Evolutionary conservation across 2,797 vertebrate genomes (phyloP).

Genomic region (Pempheris klunzingeri): DNA sequence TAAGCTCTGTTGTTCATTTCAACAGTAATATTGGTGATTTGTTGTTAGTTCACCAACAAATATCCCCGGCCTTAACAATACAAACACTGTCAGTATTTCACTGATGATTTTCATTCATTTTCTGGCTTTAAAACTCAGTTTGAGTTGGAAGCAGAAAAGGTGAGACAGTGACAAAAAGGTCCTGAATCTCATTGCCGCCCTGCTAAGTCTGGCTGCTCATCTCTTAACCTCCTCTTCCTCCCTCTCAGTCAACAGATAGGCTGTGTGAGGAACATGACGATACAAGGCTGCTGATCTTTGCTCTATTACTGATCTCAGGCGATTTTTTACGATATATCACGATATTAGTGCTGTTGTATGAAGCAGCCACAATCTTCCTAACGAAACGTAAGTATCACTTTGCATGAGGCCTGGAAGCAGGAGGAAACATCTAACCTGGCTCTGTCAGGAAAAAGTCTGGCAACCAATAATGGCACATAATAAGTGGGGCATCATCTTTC

Average conservation of each 20-base stretch:
- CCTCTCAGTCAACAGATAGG: conserved; percentile 3
- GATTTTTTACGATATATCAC: too few species aligned
- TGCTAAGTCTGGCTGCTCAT: not conserved
- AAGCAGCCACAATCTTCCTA: not conserved
- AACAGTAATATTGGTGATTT: not conserved
- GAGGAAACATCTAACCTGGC: too few species aligned
- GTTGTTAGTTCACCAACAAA: not conserved
- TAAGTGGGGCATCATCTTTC: not conserved
- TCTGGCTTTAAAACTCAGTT: not conserved
- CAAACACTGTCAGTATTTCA: not conserved
- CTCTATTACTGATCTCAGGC: conserved; percentile 14
- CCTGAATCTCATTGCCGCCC: not conserved
- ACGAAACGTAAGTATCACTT: not conserved
- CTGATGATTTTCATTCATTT: not conserved
- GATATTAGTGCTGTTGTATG: conserved; percentile 6
- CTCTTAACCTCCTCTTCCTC: conserved; percentile 15
- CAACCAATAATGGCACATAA: too few species aligned
- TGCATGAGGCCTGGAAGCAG: not conserved
- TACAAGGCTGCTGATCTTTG: conserved; percentile 34
- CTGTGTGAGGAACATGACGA: conserved; percentile 13
- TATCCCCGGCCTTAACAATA: not conserved
- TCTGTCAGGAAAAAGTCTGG: too few species aligned
- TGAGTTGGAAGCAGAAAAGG: not conserved
- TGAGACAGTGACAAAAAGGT: not conserved
- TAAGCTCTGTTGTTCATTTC: not conserved